Base-by-base conservation (phyloP, 2,113 vertebrate genomes). In the Odontophorus gujanensis region DNA sequence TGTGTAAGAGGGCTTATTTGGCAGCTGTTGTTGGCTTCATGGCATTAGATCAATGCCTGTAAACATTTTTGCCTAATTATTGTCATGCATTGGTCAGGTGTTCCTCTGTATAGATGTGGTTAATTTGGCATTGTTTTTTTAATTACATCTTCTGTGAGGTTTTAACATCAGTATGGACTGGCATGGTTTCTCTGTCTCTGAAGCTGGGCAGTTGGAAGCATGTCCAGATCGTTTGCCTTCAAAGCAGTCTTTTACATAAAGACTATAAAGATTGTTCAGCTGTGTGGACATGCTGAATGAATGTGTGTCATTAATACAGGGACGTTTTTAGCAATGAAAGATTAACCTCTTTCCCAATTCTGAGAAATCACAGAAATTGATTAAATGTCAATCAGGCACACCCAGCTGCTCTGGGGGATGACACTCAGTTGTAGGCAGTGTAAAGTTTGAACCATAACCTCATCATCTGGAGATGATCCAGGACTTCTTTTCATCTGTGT, bases 401-500 rank as follows among this genome's bases (percentile, higher is more conserved):
- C 59, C 40, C 53, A 81, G 67, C 79, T 90, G 48, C 68, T 81
- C 45, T 72, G 40, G 30, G 57, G 38, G 15, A 40, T 53, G 65
- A 25, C 38, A 61, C 17, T 78, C 17, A 11, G 14, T 42, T 80
- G 79, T 55, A 90, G 19, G 43, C 76, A 81, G 10, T 32, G 15
- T 95, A 67, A 87, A 83, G 72, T 81, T 59, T 81, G 78, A 84
- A 63, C 63, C 89, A 38, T 66, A 92, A 76, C 67, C 55, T 92
- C 15, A 43, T 87, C 90, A 58, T 89, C 26, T 93, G 61, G 87
- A 93, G 65, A 40, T 71, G 26, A 71, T 89, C 59, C 91, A 85
- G 63, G 89, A 89, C 50, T 77, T 34, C 50, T 85, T 87, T 95
- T 90, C 10, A 6, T 74, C 57, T 53, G 25, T 66, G 14, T 80